Evolutionary conservation across 2,797 vertebrate species (phyloP), one percentile per base, ranked within the genome.

Genomic region (Podargus strigoides): DNA sequence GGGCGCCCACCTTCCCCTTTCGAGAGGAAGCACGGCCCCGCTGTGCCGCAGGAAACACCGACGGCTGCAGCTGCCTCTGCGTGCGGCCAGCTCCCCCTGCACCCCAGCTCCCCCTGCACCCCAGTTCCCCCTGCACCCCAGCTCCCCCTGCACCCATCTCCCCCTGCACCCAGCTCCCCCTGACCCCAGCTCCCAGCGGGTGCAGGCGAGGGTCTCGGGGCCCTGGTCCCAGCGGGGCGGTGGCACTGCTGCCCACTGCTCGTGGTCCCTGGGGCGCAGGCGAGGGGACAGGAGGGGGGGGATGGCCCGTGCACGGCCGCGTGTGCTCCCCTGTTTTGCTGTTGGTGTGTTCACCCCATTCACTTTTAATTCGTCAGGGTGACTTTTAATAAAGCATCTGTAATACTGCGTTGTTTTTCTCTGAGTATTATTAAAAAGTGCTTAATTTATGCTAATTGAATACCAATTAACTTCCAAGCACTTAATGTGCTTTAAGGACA

Each of bases 361-460:
- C 14, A 1, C 59, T 59, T 63, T 36, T 36, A 21, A 15, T 82
- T 84, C 11, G 24, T 58, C 86, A 76, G 93, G 81, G 63, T 88
- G 93, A 90, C 90, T 95, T 88, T 67, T 87, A 68, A 69, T 76
- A 86, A 86, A 91, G 88, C 84, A 53, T 90, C 92, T 77, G 77
- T 82, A 94, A 73, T 10, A 41, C 47, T 13, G 42, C 3, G 5
- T 87, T 90, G 85, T 91, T 96, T 94, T 93, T 95, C 55, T 76
- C 59, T 14, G n/a, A 81, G 76, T 83, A 39, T 92, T 95, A 89
- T 87, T 92, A 89, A 95, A 93, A 67, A 32, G 52, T n/a, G n/a
- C 53, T 95, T 92, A 93, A 94, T 95, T 93, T 89, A 96, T 87
- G 90, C 78, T 92, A 95, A 96, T 95, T 94, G 87, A 97, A 95